Base-by-base conservation (phyloP, 2,113 vertebrate genomes). In the Tricholaema leucomelas region DNA sequence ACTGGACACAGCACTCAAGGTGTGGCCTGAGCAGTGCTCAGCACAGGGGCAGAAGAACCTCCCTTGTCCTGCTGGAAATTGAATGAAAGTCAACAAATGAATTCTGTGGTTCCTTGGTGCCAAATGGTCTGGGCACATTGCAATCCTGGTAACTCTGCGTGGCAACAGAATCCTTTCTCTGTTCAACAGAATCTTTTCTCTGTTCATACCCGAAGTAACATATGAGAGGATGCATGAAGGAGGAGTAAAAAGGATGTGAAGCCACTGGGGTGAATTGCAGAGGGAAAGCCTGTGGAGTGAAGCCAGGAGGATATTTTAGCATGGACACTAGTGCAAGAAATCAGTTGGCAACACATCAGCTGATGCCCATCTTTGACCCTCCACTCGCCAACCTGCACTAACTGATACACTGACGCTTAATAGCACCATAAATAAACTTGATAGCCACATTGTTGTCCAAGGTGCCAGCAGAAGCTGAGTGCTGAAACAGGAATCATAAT, bases 361-460 rank as follows among this genome's bases (percentile, higher is more conserved):
- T 31, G 5, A 27, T 23, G 25, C 9, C 40, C 13, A 6, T 13
- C 46, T 4, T 12, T 61, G 38, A 73, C 18, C 46, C 13, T 67
- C 33, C 17, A 20, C 12, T 61, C 60, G 33, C 30, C 20, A 72
- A 21, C 6, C 18, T 52, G 58, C 33, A 16, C 15, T 33, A 48
- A 21, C 4, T 5, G n/a, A 40, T 46, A 33, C 9, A 33, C 10
- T 5, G 17, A 58, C 16, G n/a, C 36, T 10, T 5, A 71, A 30
- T 14, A 66, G 28, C 46, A 33, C 4, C 3, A 7, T 38, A 55
- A 35, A 12, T 35, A 66, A 76, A 42, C 10, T 61, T 48, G 9
- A 38, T 8, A 50, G 17, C 8, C 35, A 38, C 0, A 0, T 25
- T 3, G 0, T 28, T 46, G 55, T 52, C 12, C 66, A 63, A 73